Base-by-base conservation (phyloP, 2,797 vertebrate species). In the Meriones psammophilus region DNA sequence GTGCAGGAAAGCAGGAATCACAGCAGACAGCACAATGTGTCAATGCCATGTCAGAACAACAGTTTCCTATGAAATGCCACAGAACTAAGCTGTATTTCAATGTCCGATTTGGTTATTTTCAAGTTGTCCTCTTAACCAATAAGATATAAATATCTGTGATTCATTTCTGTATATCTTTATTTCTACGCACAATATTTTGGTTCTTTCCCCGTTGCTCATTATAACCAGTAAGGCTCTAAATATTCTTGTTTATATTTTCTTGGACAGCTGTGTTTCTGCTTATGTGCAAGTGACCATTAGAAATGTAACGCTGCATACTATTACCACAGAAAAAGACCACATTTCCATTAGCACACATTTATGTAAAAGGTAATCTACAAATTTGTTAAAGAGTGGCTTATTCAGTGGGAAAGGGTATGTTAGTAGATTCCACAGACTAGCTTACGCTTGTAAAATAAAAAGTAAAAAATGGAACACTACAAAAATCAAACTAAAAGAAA, bases 401-500 rank as follows among this genome's bases (percentile, higher is more conserved):
- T 12, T 87, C 56, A 62, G 30, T 20, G 66, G n/a, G 28, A 62
- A 15, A 22, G 22, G 74, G 28, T 62, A 73, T 15, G 83, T 26
- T 84, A 73, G 5, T 56, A 33, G 28, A 54, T 62, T 87, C 17
- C 13, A 33, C 28, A 13, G 18, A 74, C 58, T 77, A 50, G 36
- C 22, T 71, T 89, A 24, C 62, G 39, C 54, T 86, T 74, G 5
- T 74, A 88, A 74, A 42, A 36, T 28, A 39, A 28, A 73, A 68
- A 50, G 42, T 30, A 68, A 84, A 84, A 66, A 86, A 56, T 22
- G 42, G 74, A 87, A 60, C 6, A 26, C 5, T 0, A 88, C 17
- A 39, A 39, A 88, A 88, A 39, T 46, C 56, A 96, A 89, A 92
- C n/a, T 30, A 46, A 93, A 78, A 58, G 68, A 68, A 78, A 58